Conservation (phyloP, 2,797 vertebrate species). For the Synaphobranchus kaupii region DNA sequence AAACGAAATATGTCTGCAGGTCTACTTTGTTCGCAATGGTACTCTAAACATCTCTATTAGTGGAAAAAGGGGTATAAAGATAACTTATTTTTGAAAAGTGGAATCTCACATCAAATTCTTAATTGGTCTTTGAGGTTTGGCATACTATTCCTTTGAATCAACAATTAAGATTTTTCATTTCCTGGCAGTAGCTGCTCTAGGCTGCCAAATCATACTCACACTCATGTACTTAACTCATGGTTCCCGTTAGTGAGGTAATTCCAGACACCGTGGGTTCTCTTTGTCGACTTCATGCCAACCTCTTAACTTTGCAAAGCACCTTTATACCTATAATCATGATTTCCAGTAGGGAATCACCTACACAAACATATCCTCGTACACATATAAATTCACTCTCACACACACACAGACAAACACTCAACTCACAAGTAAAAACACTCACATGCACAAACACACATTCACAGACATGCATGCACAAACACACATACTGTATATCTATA, state of each 20-base stretch:
- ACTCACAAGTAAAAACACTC: background rate
- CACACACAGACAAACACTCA: background rate
- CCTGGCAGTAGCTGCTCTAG: slow-evolving; percentile 34
- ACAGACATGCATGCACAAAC: background rate
- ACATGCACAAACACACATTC: background rate
- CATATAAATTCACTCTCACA: background rate
- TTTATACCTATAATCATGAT: background rate
- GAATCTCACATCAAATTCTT: slow-evolving; percentile 36
- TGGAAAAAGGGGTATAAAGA: slow-evolving; percentile 49
- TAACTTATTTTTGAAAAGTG: slow-evolving; percentile 42
- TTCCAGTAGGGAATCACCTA: background rate
- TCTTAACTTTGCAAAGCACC: background rate
- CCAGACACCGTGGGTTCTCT: slow-evolving; percentile 30
- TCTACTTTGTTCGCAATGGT: slow-evolving; percentile 49
- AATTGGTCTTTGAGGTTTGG: slow-evolving; percentile 61
- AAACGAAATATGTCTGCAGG: slow-evolving; percentile 49
- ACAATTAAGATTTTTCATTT: slow-evolving; percentile 34
- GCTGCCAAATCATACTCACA: slow-evolving; percentile 35
- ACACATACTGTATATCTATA: background rate
- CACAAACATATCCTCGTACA: background rate
- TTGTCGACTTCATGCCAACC: slow-evolving; percentile 38
- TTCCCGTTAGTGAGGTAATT: slow-evolving; percentile 57
- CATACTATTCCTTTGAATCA: slow-evolving; percentile 26
- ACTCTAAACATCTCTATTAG: slow-evolving; percentile 45
- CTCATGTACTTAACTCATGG: slow-evolving; percentile 55